phyloP scores from a whole-genome alignment of 2,113 vertebrate genomes.

The Lampris megalopsis region DNA sequence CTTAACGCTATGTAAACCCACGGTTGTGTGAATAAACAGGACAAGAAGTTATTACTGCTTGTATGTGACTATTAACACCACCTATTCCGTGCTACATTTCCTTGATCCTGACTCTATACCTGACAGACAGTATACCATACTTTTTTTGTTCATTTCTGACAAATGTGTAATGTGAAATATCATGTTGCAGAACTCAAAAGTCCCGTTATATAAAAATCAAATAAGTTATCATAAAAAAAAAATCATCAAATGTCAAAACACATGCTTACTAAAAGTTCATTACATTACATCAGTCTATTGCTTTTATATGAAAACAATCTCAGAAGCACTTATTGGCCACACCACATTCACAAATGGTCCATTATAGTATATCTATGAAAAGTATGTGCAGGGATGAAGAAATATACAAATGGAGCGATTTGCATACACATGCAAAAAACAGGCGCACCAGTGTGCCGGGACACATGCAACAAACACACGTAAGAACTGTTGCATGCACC shows the following conservation, averaged over 20 bases:
- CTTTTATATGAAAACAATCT: slow-evolving; percentile 9
- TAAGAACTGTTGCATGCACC: slow-evolving; percentile 38
- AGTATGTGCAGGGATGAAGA: slow-evolving; percentile 42
- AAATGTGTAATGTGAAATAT: slow-evolving; percentile 22
- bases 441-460: slow-evolving; percentile 43
- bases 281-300: slow-evolving; percentile 10
- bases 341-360: slow-evolving; percentile 28
- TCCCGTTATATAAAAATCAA: slow-evolving; percentile 42
- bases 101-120: slow-evolving; percentile 16
- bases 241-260: slow-evolving; percentile 25
- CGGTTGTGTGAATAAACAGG: slow-evolving; percentile 33
- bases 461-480: slow-evolving; percentile 36
- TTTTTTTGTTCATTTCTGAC: slow-evolving; percentile 9
- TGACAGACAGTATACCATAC: background rate
- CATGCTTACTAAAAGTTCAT: slow-evolving; percentile 28
- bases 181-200: slow-evolving; percentile 15
- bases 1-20: slow-evolving; percentile 34
- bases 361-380: slow-evolving; percentile 32
- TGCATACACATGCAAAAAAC: slow-evolving; percentile 28
- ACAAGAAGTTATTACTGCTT: slow-evolving; percentile 17
- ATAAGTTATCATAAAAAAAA: slow-evolving; percentile 64
- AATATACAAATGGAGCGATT: slow-evolving; percentile 44
- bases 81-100: background rate
- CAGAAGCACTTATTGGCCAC: slow-evolving; percentile 25
- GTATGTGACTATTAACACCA: slow-evolving; percentile 25